Evolutionary conservation across 1,140 invertebrate species (phyloP).

Genomic region (Agrypnia vestita): DNA sequence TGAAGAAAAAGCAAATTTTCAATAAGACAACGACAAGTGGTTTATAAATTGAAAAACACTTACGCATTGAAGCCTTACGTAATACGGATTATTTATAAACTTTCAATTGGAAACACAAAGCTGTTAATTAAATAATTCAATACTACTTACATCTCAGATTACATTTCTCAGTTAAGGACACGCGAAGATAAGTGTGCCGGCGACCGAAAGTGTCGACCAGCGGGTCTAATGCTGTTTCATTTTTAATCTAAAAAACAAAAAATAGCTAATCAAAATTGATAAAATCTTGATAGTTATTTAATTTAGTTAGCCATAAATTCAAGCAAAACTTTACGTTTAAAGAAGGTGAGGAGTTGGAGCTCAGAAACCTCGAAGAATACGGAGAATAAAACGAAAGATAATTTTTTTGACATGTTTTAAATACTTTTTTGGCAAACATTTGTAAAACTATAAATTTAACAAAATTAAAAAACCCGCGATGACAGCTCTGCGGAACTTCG

Average conservation of each 20-base stretch:
- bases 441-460: neutral
- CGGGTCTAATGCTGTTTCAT: constrained; percentile 60
- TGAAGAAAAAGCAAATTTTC: too few relatives aligned
- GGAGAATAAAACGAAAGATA: constrained; percentile 6
- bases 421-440: constrained; percentile 34
- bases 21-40: too few relatives aligned
- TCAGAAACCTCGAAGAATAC: constrained; percentile 15
- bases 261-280: constrained; percentile 17
- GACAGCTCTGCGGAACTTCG: neutral
- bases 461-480: neutral
- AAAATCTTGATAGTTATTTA: neutral
- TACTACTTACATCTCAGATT: constrained; percentile 93
- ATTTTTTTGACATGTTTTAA: constrained; percentile 25
- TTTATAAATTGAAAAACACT: too few relatives aligned
- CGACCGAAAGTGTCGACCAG: constrained; percentile 90
- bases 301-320: constrained; percentile 9
- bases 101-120: too few relatives aligned
- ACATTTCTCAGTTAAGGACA: constrained; percentile 96
- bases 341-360: constrained; percentile 16
- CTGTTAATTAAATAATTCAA: neutral
- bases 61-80: too few relatives aligned
- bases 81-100: too few relatives aligned
- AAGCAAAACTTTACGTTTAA: constrained; percentile 16
- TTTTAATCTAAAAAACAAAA: constrained; percentile 51
- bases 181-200: constrained; percentile 93